Evolutionary conservation across 2,888 invertebrate species (phyloP).

Genomic region (Phanerotoma sp.): DNA sequence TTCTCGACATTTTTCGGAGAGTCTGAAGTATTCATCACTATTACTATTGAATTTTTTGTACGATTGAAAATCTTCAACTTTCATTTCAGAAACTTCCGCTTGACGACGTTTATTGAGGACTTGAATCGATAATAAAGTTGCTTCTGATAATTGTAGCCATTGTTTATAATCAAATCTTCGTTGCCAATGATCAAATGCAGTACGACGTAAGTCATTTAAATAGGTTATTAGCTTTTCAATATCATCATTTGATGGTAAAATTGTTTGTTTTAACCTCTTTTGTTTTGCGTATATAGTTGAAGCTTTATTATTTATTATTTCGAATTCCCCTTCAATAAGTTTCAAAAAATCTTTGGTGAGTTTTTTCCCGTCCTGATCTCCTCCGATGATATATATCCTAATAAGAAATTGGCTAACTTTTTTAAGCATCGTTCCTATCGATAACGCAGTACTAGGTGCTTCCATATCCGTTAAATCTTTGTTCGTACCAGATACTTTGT

Average conservation of each 20-base stretch:
- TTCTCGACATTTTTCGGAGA: not conserved
- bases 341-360: too few species aligned
- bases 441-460: too few species aligned
- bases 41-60: not conserved
- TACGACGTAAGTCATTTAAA: not conserved
- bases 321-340: too few species aligned
- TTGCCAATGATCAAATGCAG: not conserved
- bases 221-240: conserved; percentile 5
- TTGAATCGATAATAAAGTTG: conserved; percentile 7
- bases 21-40: conserved; percentile 1
- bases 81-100: conserved; percentile 1
- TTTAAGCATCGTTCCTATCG: too few species aligned
- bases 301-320: too few species aligned
- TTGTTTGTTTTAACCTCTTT: not conserved
- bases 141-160: conserved; percentile 6
- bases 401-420: too few species aligned
- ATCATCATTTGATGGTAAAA: conserved; percentile 9
- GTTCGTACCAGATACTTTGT: too few species aligned
- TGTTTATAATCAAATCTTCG: not conserved
- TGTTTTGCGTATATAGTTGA: too few species aligned
- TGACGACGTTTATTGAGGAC: conserved; percentile 8
- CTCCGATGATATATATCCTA: too few species aligned
- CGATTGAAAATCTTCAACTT: conserved; percentile 7
- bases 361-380: too few species aligned
- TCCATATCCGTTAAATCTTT: too few species aligned